A percentile compares a stretch with the other conserved stretches of the same genome.
phyloP scores from a whole-genome alignment of 2,797 vertebrate genomes.

The Pteronotus mesoamericanus region DNA sequence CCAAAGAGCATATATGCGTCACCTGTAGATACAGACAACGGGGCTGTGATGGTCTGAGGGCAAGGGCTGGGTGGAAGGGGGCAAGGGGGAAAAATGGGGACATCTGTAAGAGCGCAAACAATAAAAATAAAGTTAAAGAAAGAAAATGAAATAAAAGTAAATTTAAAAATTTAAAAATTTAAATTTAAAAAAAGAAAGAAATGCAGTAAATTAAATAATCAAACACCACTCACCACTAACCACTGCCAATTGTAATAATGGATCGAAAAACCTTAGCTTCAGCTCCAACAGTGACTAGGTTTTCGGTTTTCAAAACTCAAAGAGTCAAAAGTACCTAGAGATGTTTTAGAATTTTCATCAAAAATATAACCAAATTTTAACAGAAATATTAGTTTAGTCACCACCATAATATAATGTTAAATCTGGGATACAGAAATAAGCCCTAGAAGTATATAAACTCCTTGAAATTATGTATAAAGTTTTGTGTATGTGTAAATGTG shows the following conservation, averaged over 20 bases:
- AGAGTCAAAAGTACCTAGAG: background rate
- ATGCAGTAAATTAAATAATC: constrained; percentile 36
- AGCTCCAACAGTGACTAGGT: background rate
- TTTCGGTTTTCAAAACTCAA: constrained; percentile 26
- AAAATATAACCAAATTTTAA: constrained; percentile 8
- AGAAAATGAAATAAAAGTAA: background rate
- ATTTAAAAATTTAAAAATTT: background rate
- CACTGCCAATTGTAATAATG: constrained; percentile 46
- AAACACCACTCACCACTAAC: constrained; percentile 49
- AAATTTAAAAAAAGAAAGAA: background rate
- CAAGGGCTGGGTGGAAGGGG: background rate
- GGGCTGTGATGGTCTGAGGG: background rate
- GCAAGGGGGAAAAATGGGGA: background rate
- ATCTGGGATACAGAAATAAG: background rate
- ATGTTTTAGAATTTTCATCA: background rate
- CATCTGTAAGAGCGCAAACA: background rate
- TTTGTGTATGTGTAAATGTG: background rate
- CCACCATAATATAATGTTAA: background rate
- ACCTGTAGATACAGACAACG: background rate
- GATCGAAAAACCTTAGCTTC: constrained; percentile 40
- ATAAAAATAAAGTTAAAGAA: background rate
- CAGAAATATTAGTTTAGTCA: background rate
- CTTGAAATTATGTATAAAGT: background rate
- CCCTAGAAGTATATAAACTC: background rate
- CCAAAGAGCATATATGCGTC: background rate